These are phyloP conservation scores for Entomyzon cyanotis DNA, from an alignment of 2,113 vertebrate genomes.

Conservation along the genomic window DNA sequence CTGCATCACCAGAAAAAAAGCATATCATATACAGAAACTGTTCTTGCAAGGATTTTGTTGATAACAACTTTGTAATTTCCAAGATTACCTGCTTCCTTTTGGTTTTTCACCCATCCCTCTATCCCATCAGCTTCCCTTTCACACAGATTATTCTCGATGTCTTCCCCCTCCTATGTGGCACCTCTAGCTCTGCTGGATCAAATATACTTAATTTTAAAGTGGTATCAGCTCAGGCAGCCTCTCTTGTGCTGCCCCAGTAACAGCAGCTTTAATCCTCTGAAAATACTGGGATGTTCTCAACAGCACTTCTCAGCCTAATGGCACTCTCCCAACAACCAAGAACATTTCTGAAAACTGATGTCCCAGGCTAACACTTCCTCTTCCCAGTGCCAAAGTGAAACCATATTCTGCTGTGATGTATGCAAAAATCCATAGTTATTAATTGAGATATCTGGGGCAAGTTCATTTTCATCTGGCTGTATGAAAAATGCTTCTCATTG, in stretches of 20 bases:
- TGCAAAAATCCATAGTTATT: neutral
- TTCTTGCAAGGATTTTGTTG: neutral
- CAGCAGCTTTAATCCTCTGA: neutral
- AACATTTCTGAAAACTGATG: neutral
- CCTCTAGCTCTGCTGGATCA: neutral
- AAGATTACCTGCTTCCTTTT: neutral
- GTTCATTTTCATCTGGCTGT: neutral
- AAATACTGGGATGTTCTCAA: neutral
- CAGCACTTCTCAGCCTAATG: neutral
- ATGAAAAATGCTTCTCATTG: neutral
- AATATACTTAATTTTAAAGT: neutral
- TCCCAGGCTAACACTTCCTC: neutral
- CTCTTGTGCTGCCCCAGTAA: neutral
- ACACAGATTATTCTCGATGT: neutral
- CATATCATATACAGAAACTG: neutral
- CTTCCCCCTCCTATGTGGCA: neutral
- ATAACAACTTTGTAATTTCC: neutral
- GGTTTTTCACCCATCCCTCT: neutral
- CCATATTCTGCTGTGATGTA: neutral
- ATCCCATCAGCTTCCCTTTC: neutral
- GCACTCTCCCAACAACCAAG: neutral
- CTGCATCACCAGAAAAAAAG: neutral
- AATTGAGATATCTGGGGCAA: neutral
- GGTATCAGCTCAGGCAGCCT: neutral
- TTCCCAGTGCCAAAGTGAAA: neutral